phyloP scores from a whole-genome alignment of 2,797 vertebrate genomes.

The Calcarius lapponicus region DNA sequence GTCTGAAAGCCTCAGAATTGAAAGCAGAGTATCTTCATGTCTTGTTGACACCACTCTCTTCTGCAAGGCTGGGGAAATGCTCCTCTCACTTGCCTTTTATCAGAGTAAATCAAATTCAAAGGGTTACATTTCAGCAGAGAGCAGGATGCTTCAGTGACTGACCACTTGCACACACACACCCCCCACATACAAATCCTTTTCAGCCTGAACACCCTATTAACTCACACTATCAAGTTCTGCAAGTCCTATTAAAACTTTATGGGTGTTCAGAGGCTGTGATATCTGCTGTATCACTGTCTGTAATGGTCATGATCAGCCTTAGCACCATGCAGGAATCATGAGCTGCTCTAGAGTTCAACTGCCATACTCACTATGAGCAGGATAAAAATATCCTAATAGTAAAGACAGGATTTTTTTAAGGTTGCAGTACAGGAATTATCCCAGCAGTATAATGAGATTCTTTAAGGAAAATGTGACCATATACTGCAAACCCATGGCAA shows the following conservation, averaged over 20 bases:
- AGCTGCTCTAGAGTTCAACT: background rate
- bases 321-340: background rate
- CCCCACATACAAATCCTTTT: background rate
- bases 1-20: conserved; percentile 6
- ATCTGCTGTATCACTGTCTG: background rate
- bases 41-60: background rate
- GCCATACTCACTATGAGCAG: background rate
- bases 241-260: conserved; percentile 5
- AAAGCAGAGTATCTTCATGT: background rate
- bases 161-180: background rate
- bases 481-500: background rate
- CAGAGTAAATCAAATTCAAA: conserved; percentile 7
- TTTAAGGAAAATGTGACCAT: background rate
- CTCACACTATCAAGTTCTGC: background rate
- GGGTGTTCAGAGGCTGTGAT: background rate
- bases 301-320: background rate
- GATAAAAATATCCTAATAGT: background rate
- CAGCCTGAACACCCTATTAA: background rate
- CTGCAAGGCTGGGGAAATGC: background rate
- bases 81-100: background rate
- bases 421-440: background rate
- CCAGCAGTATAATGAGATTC: background rate
- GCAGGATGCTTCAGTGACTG: background rate
- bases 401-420: background rate
- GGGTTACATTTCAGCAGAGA: background rate